Evolutionary conservation across 2,888 invertebrate genomes (phyloP), one percentile per base, ranked within the genome.

Genomic region (Monochamus alternatus): DNA sequence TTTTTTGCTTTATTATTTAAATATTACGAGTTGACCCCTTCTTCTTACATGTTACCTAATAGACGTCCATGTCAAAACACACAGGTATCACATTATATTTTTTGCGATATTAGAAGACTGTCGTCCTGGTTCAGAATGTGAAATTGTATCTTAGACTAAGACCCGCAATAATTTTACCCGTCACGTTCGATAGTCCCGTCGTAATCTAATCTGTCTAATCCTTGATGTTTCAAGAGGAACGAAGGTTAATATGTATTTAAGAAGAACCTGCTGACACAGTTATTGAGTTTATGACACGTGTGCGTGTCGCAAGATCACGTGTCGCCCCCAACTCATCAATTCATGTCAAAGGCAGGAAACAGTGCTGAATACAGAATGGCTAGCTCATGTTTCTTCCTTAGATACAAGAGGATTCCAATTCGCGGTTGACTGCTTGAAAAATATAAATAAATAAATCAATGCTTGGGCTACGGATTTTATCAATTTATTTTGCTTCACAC

Each of bases 381-480:
- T 52, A 63, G 59, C 68, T 68, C 68, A 22, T 58, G 55, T 68
- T 58, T 58, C 51, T 52, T 63, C 47, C 63, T 32, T 32, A 62
- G 71, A 63, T 59, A 71, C 71, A 71, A 63, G 63, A 71, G 63
- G 71, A 63, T 63, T 71, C 71, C 71, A 71, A 71, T 71, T 71
- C 71, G 63, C 71, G 71, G 71, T 63, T 63, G 63, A 63, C 63
- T 71, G 71, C 71, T 14, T 81, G 81, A 81, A 81, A 81, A 81
- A 81, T 80, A 78, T 80, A 80, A 81, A 79, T 78, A 77, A 76
- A 81, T 81, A 77, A 80, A 78, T 81, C 81, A 81, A 66, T 78
- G 81, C 76, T 76, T 75, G 75, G 68, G 58, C 75, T 78, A 63
- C 77, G 75, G 74, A 78, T 78, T 74, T 76, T 76, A 79, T 79